Conservation (phyloP, 2,888 invertebrate species). For the Drosophila affinis region DNA sequence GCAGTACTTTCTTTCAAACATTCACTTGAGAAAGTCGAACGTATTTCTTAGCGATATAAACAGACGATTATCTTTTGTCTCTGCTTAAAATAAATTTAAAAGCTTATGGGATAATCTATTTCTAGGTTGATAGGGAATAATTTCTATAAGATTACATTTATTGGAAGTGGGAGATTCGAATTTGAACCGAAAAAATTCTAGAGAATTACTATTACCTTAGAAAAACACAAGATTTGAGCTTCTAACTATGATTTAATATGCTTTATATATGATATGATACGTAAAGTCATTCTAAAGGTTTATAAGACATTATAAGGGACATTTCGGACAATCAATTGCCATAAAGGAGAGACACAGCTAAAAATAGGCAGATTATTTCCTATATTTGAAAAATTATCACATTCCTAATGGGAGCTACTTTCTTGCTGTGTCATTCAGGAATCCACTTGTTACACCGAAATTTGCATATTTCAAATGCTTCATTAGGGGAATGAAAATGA, state of each 20-base stretch:
- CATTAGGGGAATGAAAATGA: slow-evolving; percentile 29
- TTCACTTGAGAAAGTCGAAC: too few species aligned
- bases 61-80: too few species aligned
- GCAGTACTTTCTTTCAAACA: too few species aligned
- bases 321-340: neutral
- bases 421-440: slow-evolving; percentile 3
- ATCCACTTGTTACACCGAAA: slow-evolving; percentile 38
- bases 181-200: neutral
- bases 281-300: neutral
- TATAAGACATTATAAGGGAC: too few species aligned
- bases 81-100: too few species aligned
- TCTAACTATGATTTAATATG: neutral
- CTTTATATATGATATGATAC: too few species aligned
- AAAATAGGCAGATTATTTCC: neutral
- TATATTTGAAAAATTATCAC: neutral
- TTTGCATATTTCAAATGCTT: slow-evolving; percentile 39
- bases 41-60: too few species aligned
- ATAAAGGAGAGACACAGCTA: neutral
- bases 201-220: neutral
- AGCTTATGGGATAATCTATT: too few species aligned
- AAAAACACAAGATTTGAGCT: neutral
- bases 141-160: neutral
- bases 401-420: neutral
- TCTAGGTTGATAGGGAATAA: too few species aligned
- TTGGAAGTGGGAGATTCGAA: neutral